phyloP scores from a whole-genome alignment of 2,888 invertebrate species.

The Dusona sp. region DNA sequence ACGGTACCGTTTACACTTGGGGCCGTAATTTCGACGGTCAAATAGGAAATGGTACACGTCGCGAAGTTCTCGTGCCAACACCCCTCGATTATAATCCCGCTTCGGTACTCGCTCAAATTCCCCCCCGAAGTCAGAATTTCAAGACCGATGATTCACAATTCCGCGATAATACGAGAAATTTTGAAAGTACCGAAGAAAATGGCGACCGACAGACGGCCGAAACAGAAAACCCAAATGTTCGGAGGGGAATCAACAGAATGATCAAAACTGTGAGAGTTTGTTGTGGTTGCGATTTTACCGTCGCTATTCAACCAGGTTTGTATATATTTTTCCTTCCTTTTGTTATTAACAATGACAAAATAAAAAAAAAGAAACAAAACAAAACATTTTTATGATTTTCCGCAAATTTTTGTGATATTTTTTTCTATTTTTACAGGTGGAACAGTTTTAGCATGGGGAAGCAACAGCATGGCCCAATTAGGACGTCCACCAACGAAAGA shows the following conservation, averaged over 20 bases:
- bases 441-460: slow-evolving; percentile 91
- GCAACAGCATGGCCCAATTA: slow-evolving; percentile 89
- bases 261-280: slow-evolving; percentile 85
- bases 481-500: slow-evolving; percentile 87
- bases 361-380: not conserved
- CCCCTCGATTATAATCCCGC: slow-evolving; percentile 85
- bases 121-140: slow-evolving; percentile 73
- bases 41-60: slow-evolving; percentile 90
- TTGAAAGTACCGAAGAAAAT: slow-evolving; percentile 52
- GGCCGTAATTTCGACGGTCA: slow-evolving; percentile 96
- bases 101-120: slow-evolving; percentile 77
- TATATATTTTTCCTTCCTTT: not conserved
- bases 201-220: slow-evolving; percentile 55
- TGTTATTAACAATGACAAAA: not conserved
- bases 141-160: slow-evolving; percentile 62
- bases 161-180: slow-evolving; percentile 64
- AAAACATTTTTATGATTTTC: not conserved
- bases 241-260: slow-evolving; percentile 74
- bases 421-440: slow-evolving; percentile 83
- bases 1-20: slow-evolving; percentile 92
- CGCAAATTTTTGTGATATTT: not conserved
- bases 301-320: slow-evolving; percentile 86
- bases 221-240: slow-evolving; percentile 72
- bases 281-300: slow-evolving; percentile 92
- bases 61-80: slow-evolving; percentile 87